Evolutionary conservation across 2,888 invertebrate genomes (phyloP).

Genomic region (Melangyna quadrimaculata): DNA sequence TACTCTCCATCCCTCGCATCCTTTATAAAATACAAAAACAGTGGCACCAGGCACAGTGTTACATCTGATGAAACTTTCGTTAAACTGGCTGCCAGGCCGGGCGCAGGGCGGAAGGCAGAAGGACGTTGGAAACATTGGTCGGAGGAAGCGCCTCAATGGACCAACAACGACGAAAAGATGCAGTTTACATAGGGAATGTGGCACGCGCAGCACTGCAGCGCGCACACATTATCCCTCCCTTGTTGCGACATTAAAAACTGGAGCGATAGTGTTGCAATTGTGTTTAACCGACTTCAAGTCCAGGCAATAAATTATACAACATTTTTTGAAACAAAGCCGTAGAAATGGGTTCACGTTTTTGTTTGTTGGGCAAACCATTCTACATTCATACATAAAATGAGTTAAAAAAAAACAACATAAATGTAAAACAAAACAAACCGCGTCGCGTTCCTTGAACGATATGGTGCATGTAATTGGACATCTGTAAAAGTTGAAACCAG

Average conservation of each 20-base stretch:
- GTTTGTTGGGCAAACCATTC: constrained; percentile 52
- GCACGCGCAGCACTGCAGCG: constrained; percentile 68
- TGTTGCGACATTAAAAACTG: constrained; percentile 68
- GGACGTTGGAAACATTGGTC: neutral
- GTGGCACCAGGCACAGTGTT: constrained; percentile 11
- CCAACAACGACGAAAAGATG: constrained; percentile 58
- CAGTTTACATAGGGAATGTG: constrained; percentile 60
- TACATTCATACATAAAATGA: too few species aligned
- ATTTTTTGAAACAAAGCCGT: constrained; percentile 63
- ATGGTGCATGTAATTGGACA: constrained; percentile 71
- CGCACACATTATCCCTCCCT: constrained; percentile 65
- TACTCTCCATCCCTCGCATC: constrained; percentile 51
- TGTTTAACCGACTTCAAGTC: constrained; percentile 72
- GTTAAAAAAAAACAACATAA: neutral
- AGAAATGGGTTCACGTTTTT: constrained; percentile 62
- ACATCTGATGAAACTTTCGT: constrained; percentile 46
- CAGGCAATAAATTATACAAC: constrained; percentile 68
- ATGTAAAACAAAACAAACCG: constrained; percentile 23
- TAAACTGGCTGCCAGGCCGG: neutral
- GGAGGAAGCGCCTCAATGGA: constrained; percentile 58
- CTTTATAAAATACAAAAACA: neutral
- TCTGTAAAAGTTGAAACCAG: constrained; percentile 68
- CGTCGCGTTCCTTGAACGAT: constrained; percentile 63
- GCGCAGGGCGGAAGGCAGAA: neutral
- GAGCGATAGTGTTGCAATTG: constrained; percentile 70